Evolutionary conservation across 23 tunicate genomes (phyloP).

Genomic region (Trididemnum miniatum): DNA sequence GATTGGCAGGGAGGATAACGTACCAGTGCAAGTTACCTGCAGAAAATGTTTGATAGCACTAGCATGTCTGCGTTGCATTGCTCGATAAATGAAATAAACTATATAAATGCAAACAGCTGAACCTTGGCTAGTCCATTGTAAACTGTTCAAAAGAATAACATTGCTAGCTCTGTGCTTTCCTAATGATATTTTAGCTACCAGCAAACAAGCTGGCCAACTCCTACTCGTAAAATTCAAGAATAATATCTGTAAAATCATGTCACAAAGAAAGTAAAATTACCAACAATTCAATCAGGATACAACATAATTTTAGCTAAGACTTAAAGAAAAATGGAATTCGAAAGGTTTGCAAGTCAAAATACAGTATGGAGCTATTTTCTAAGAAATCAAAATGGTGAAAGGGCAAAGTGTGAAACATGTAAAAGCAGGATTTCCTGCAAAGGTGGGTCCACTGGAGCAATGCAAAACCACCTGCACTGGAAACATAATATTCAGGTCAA

Average conservation of each 20-base stretch:
- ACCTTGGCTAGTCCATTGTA: too few species aligned
- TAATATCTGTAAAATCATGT: background rate
- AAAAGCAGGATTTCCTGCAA: slow-evolving; percentile 53
- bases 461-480: slow-evolving; percentile 46
- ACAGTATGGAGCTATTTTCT: slow-evolving; percentile 68
- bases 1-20: too few species aligned
- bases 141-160: too few species aligned
- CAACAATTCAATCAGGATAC: background rate
- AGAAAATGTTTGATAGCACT: too few species aligned
- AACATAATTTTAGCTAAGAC: background rate
- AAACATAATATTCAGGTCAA: slow-evolving; percentile 55
- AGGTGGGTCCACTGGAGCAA: slow-evolving; percentile 62
- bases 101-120: too few species aligned
- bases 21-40: too few species aligned
- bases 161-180: too few species aligned
- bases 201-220: too few species aligned
- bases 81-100: too few species aligned
- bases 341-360: slow-evolving; percentile 39
- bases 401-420: slow-evolving; percentile 62
- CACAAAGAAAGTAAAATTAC: background rate
- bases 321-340: slow-evolving; percentile 14
- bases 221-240: background rate
- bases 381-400: slow-evolving; percentile 57
- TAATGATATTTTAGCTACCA: too few species aligned
- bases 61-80: too few species aligned